Evolutionary conservation across 2,888 invertebrate genomes (phyloP).

Genomic region (Aleiodes leptofemur): DNA sequence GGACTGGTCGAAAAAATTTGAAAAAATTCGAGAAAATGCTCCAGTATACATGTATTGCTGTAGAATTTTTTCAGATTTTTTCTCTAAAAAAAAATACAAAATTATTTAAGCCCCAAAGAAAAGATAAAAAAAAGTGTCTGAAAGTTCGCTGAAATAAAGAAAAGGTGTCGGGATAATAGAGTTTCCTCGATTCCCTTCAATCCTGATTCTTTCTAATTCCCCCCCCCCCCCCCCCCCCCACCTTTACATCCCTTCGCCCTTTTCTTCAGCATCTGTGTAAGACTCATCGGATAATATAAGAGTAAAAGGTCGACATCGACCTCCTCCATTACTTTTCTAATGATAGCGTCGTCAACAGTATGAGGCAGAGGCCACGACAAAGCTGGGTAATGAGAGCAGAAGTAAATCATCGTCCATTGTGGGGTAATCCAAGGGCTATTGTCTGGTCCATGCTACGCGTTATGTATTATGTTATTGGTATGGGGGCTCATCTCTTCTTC

Average conservation of each 20-base stretch:
- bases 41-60: too few species aligned
- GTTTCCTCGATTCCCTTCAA: slow-evolving; percentile 65
- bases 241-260: slow-evolving; percentile 50
- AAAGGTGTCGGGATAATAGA: slow-evolving; percentile 65
- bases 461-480: slow-evolving; percentile 74
- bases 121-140: slow-evolving; percentile 41
- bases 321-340: slow-evolving; percentile 74
- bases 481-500: slow-evolving; percentile 44
- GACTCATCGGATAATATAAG: slow-evolving; percentile 70
- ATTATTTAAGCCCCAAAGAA: not conserved
- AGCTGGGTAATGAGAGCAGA: slow-evolving; percentile 75
- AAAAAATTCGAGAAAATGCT: too few species aligned
- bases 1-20: too few species aligned
- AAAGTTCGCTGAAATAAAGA: not conserved
- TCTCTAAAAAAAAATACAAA: too few species aligned
- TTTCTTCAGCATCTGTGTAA: slow-evolving; percentile 50
- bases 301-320: slow-evolving; percentile 62
- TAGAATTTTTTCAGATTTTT: too few species aligned
- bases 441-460: slow-evolving; percentile 71
- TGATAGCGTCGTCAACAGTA: slow-evolving; percentile 70
- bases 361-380: slow-evolving; percentile 66
- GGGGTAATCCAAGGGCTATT: slow-evolving; percentile 73
- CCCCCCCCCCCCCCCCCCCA: slow-evolving; percentile 50
- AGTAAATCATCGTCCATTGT: slow-evolving; percentile 75
- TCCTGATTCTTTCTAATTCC: slow-evolving; percentile 72